Evolutionary conservation across 1,140 invertebrate genomes (phyloP).

Genomic region (Tigriopus japonicus): DNA sequence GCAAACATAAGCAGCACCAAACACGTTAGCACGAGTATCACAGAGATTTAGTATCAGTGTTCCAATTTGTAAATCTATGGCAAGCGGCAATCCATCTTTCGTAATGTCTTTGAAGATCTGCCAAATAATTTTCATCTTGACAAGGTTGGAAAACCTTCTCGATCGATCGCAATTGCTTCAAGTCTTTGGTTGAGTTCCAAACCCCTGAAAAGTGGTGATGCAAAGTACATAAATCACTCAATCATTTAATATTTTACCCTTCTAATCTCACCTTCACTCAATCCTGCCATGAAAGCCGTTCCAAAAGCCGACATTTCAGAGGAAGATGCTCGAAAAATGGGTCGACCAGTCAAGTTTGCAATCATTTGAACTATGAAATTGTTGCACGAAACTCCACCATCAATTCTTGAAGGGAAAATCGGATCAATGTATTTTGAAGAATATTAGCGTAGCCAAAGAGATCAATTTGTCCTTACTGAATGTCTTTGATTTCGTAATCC

Average conservation of each 20-base stretch:
- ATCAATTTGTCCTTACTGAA: conserved; percentile 32
- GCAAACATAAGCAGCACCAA: too few relatives aligned
- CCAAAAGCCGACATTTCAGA: background rate
- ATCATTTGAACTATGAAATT: conserved; percentile 72
- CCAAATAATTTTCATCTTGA: background rate
- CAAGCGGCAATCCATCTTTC: background rate
- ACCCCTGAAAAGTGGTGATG: background rate
- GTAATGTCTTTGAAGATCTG: background rate
- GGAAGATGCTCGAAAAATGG: background rate
- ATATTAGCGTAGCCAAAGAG: background rate
- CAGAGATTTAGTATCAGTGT: too few relatives aligned
- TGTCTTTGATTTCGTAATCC: conserved; percentile 32
- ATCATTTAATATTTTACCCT: background rate
- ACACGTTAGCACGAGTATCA: too few relatives aligned
- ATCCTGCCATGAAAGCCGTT: background rate
- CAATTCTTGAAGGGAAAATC: conserved; percentile 39
- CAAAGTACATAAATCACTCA: background rate
- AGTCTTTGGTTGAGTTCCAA: background rate
- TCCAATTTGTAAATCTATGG: background rate
- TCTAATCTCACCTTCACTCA: background rate
- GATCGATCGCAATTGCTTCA: background rate
- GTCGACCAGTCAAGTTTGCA: conserved; percentile 45
- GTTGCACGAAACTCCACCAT: conserved; percentile 84
- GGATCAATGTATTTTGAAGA: conserved; percentile 2
- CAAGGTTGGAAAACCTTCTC: background rate